These are phyloP conservation scores for Bombus picipes DNA, from an alignment of 1,140 invertebrate genomes.

Conservation along the genomic window DNA sequence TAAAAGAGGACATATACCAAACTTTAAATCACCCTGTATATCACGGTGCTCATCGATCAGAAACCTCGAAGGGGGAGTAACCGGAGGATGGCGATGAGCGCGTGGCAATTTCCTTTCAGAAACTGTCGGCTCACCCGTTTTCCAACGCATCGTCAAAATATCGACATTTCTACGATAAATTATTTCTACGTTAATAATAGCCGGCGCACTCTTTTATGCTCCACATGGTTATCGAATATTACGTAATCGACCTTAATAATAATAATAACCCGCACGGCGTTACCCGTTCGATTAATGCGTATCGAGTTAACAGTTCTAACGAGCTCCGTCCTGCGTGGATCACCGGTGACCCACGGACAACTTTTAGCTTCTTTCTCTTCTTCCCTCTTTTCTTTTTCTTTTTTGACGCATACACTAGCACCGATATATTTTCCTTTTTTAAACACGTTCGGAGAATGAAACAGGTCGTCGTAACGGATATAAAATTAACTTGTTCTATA, in stretches of 20 bases:
- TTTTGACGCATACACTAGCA: not conserved
- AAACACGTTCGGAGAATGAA: not conserved
- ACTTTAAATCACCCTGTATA: not conserved
- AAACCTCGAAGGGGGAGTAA: not conserved
- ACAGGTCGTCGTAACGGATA: not conserved
- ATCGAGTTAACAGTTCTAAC: constrained; percentile 17
- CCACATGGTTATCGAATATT: constrained; percentile 15
- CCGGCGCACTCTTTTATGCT: not conserved
- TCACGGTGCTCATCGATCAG: not conserved
- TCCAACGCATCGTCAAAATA: not conserved
- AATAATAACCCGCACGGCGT: not conserved
- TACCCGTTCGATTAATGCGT: not conserved
- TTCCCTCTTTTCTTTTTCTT: not conserved
- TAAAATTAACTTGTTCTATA: not conserved
- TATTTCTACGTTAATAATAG: constrained; percentile 9
- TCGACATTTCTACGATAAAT: not conserved
- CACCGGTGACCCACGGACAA: not conserved
- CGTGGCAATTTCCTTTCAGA: constrained; percentile 4
- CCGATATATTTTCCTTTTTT: not conserved
- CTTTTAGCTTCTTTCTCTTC: not conserved
- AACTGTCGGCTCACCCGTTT: not conserved
- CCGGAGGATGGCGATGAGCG: not conserved
- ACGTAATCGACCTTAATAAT: constrained; percentile 24
- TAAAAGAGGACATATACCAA: not conserved
- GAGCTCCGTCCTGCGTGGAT: not conserved